phyloP scores from a whole-genome alignment of 37 sponge, comb jelly and placozoan species.

The Beroe ovata region DNA sequence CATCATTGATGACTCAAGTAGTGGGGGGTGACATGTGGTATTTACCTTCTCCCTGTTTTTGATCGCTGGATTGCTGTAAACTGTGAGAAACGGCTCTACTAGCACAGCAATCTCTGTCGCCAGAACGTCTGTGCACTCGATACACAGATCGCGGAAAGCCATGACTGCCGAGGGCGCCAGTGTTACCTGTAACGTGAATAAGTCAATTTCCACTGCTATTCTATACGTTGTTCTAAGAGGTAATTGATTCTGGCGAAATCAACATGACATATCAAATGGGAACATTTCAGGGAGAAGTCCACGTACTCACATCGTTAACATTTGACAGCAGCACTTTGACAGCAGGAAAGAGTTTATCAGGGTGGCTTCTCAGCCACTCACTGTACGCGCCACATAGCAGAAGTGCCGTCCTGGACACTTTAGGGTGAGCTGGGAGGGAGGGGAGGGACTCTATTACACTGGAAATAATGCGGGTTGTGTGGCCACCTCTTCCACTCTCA shows the following conservation, averaged over 20 bases:
- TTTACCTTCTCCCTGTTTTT: conserved; percentile 64
- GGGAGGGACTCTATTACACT: conserved; percentile 53
- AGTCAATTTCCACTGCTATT: too few relatives aligned
- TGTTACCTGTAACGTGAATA: too few relatives aligned
- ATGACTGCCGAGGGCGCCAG: conserved; percentile 48
- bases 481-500: background rate
- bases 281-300: too few relatives aligned
- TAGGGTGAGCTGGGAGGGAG: conserved; percentile 27
- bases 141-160: conserved; percentile 63
- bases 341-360: conserved; percentile 44
- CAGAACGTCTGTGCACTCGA: conserved; percentile 48
- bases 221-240: too few relatives aligned
- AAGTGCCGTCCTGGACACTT: conserved; percentile 39
- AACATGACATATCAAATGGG: too few relatives aligned
- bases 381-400: conserved; percentile 64
- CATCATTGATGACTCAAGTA: background rate
- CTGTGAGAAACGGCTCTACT: background rate
- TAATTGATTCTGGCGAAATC: too few relatives aligned
- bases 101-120: conserved; percentile 33
- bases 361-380: conserved; percentile 49
- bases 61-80: conserved; percentile 26
- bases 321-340: conserved; percentile 42
- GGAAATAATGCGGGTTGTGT: conserved; percentile 7
- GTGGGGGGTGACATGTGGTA: background rate
- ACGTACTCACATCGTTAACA: conserved; percentile 51